Evolutionary conservation across 2,797 vertebrate genomes (phyloP), one percentile per base, ranked within the genome.

Genomic region (Dendrocincla tyrannina): DNA sequence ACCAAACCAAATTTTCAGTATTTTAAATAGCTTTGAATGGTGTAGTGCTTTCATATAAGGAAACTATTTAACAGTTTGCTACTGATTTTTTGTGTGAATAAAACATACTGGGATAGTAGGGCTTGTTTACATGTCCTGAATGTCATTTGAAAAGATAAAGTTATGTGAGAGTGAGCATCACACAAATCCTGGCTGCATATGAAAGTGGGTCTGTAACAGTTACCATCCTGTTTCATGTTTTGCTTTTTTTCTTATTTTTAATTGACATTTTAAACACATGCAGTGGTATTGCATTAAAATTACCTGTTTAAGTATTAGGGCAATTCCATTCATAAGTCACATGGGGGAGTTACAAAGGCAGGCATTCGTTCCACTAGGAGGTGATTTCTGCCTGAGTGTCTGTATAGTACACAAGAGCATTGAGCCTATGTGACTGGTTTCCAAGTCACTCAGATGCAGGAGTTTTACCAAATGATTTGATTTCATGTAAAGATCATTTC

Each of bases 261-360:
- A 97, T 96, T 94, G 94, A 47, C 49, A 66, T 97, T 96, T 94
- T 95, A 96, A 96, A 92, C 60, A 42, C 88, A 62, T 78, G 73
- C 58, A 70, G 64, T 92, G 85, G 39, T 85, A 82, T 91, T 94
- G 68, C 50, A 90, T 92, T 95, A 79, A 89, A 94, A 94, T 84
- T 93, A 81, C 66, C 58, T 91, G 87, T 94, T 88, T 91, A 91
- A 96, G 56, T 95, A 88, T 90, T 88, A 91, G 94, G 90, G 83
- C 58, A 85, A 33, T 93, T 97, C 91, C 64, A 83, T 88, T 96
- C 76, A 14, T 76, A 95, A 95, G 87, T 95, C 64, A 89, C 81
- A 10, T 24, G 27, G 24, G 70, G 18, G 39, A 90, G 92, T 90
- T 93, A 60, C 73, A 85, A 94, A 94, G 84, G 64, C 88, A 96